These are phyloP conservation scores for Myopa tessellatipennis DNA, from an alignment of 2,888 invertebrate genomes.

Conservation along the genomic window DNA sequence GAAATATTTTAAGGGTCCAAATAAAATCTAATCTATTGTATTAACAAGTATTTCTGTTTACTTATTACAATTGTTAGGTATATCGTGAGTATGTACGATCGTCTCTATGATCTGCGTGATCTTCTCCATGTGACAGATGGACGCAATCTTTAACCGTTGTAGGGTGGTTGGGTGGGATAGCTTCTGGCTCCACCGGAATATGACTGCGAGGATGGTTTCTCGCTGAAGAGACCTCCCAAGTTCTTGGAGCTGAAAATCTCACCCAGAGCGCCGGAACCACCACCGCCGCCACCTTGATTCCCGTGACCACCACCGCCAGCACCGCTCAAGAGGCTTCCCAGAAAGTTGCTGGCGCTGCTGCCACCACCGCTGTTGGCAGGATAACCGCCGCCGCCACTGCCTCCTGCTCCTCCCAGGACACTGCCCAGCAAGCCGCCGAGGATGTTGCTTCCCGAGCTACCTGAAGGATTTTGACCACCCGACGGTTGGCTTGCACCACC, in stretches of 20 bases:
- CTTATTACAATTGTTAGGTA: neutral
- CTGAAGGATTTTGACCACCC: constrained; percentile 51
- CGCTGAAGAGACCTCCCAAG: constrained; percentile 66
- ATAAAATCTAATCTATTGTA: neutral
- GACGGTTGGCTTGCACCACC: constrained; percentile 56
- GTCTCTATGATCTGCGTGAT: too few relatives aligned
- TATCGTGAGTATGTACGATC: neutral
- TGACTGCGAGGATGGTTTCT: constrained; percentile 59
- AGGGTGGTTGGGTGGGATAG: constrained; percentile 66
- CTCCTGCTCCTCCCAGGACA: constrained; percentile 56
- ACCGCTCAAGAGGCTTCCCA: constrained; percentile 50
- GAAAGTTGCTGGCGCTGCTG: constrained; percentile 49
- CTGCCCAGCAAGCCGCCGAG: constrained; percentile 59
- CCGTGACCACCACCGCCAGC: constrained; percentile 51
- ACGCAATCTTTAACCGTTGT: constrained; percentile 51
- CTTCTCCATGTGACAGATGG: too few relatives aligned
- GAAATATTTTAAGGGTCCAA: neutral
- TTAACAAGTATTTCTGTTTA: neutral
- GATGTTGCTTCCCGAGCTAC: constrained; percentile 54
- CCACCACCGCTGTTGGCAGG: constrained; percentile 47
- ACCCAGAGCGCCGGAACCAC: constrained; percentile 54
- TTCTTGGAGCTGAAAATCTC: constrained; percentile 64
- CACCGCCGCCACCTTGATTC: constrained; percentile 40
- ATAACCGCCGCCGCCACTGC: constrained; percentile 51
- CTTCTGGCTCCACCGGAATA: constrained; percentile 55